phyloP scores from a whole-genome alignment of 2,797 vertebrate species.

The Cyclopterus lumpus region DNA sequence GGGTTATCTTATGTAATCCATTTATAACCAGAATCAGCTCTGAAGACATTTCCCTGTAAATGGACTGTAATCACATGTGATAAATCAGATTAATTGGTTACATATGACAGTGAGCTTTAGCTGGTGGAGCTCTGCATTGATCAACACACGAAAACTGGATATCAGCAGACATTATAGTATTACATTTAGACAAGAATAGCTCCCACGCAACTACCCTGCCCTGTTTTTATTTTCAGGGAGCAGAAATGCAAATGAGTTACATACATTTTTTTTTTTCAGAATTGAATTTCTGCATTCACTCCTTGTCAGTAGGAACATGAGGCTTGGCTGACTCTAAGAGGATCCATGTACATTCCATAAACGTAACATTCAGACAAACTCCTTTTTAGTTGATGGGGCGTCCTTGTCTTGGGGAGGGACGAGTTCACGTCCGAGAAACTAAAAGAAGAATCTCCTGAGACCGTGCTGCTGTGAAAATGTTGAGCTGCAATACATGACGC shows the following conservation, averaged over 20 bases:
- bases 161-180: constrained; percentile 35
- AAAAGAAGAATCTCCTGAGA: constrained; percentile 9
- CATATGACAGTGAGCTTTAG: constrained; percentile 47
- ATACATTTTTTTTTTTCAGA: not conserved
- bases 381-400: not conserved
- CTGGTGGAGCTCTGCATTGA: constrained; percentile 22
- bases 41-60: constrained; percentile 39
- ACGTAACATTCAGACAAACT: constrained; percentile 25
- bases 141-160: constrained; percentile 29
- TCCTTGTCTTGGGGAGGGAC: not conserved
- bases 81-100: constrained; percentile 57
- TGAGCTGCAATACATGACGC: constrained; percentile 12
- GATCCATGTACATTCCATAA: constrained; percentile 34
- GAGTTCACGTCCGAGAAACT: constrained; percentile 3
- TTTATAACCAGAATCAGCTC: constrained; percentile 32
- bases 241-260: constrained; percentile 18
- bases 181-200: constrained; percentile 16
- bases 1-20: constrained; percentile 36
- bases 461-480: constrained; percentile 2
- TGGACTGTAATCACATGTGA: constrained; percentile 51
- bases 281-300: constrained; percentile 39
- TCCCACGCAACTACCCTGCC: not conserved
- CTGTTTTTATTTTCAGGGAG: constrained; percentile 21
- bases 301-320: constrained; percentile 48
- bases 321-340: constrained; percentile 55